Evolutionary conservation across 30 jellyfish, hydroid and myxozoan genomes (phyloP).

Genomic region (Aurelia sp.): DNA sequence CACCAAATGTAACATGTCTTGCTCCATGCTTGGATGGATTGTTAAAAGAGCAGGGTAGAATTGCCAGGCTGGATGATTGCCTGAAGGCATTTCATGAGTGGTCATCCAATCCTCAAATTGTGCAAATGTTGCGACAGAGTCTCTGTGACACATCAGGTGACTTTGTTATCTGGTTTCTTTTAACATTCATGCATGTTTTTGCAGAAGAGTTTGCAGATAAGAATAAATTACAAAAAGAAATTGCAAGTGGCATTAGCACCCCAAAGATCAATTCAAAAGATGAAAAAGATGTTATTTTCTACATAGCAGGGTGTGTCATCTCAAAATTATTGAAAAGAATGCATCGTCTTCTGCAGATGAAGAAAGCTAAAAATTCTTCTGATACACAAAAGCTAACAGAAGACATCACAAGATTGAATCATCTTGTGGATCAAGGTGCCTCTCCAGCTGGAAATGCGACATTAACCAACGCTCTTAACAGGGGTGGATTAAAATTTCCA

Average conservation of each 20-base stretch:
- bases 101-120: slow-evolving; percentile 3
- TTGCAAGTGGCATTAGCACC: not conserved
- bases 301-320: slow-evolving; percentile 24
- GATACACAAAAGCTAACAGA: not conserved
- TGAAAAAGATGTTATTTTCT: slow-evolving; percentile 36
- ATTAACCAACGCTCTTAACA: slow-evolving; percentile 31
- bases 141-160: slow-evolving; percentile 24
- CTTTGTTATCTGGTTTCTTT: slow-evolving; percentile 33
- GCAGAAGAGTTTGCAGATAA: slow-evolving; percentile 29
- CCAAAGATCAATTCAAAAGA: slow-evolving; percentile 22
- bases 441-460: not conserved
- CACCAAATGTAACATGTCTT: too few relatives aligned
- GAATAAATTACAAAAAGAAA: not conserved
- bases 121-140: not conserved
- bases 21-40: too few relatives aligned
- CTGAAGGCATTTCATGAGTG: not conserved
- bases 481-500: slow-evolving; percentile 52
- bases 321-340: slow-evolving; percentile 19
- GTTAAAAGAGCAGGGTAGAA: too few relatives aligned
- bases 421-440: slow-evolving; percentile 21
- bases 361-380: not conserved
- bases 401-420: slow-evolving; percentile 6
- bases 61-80: too few relatives aligned
- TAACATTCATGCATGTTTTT: slow-evolving; percentile 22
- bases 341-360: not conserved